A percentile compares a stretch with the other conserved stretches of the same genome.
These are phyloP conservation scores for Brassicogethes aeneus DNA, from an alignment of 2,888 invertebrate species.

Conservation along the genomic window DNA sequence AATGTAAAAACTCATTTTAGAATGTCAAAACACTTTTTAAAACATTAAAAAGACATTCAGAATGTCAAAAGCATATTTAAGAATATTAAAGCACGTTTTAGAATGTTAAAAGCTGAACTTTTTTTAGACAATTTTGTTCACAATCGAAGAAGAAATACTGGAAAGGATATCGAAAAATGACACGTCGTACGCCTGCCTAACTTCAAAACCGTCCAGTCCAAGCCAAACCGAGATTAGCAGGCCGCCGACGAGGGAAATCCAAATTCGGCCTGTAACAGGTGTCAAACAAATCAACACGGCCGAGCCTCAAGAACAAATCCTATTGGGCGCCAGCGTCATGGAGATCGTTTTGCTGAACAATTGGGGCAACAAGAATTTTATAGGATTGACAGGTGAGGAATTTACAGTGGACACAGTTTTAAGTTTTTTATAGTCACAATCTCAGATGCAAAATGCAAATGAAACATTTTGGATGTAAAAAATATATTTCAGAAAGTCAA, in stretches of 20 bases:
- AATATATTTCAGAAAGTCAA: too few species aligned
- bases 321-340: slow-evolving; percentile 35
- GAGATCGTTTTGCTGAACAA: slow-evolving; percentile 52
- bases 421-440: too few species aligned
- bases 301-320: slow-evolving; percentile 24
- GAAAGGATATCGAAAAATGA: slow-evolving; percentile 50
- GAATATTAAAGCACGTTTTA: too few species aligned
- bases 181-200: slow-evolving; percentile 38
- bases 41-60: too few species aligned
- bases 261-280: slow-evolving; percentile 23
- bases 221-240: slow-evolving; percentile 40
- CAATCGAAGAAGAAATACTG: slow-evolving; percentile 64
- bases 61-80: too few species aligned
- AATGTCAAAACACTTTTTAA: too few species aligned
- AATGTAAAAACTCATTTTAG: too few species aligned
- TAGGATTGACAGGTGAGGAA: slow-evolving; percentile 50
- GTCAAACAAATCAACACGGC: slow-evolving; percentile 8
- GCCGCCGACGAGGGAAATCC: slow-evolving; percentile 45
- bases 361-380: slow-evolving; percentile 53
- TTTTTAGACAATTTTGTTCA: slow-evolving; percentile 75
- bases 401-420: too few species aligned
- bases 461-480: too few species aligned
- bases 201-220: slow-evolving; percentile 26
- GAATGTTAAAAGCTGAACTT: too few species aligned
- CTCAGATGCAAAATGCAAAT: too few species aligned